Evolutionary conservation across 2,888 invertebrate genomes (phyloP).

Genomic region (Iphiclides podalirius): DNA sequence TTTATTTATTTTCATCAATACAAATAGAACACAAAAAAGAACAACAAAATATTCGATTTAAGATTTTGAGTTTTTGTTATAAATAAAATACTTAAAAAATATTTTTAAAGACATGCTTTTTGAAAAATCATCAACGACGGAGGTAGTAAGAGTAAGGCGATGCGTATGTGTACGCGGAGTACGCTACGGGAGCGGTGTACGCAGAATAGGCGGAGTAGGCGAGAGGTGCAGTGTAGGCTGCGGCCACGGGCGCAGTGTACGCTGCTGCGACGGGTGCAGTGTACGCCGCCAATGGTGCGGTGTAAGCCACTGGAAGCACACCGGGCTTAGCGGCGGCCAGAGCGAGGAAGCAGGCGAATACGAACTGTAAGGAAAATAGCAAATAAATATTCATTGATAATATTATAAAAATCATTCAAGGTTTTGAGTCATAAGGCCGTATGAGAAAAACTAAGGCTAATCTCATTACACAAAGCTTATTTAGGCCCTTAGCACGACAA

Average conservation of each 20-base stretch:
- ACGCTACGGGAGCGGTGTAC: slow-evolving; percentile 44
- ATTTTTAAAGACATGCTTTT: slow-evolving; percentile 3
- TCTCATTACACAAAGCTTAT: too few species aligned
- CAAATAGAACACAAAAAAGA: too few species aligned
- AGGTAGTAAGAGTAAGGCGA: slow-evolving; percentile 42
- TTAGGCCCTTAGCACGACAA: too few species aligned
- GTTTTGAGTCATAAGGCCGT: too few species aligned
- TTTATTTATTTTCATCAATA: too few species aligned
- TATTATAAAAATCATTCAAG: too few species aligned
- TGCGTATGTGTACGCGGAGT: slow-evolving; percentile 44
- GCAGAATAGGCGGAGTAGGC: slow-evolving; percentile 48
- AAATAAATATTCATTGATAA: too few species aligned
- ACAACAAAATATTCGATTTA: too few species aligned
- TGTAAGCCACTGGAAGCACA: slow-evolving; percentile 3
- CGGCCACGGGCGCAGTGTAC: slow-evolving; percentile 26
- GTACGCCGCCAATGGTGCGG: not conserved
- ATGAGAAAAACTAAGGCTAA: too few species aligned
- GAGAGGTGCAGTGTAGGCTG: slow-evolving; percentile 43
- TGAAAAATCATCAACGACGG: slow-evolving; percentile 10
- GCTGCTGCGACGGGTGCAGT: not conserved
- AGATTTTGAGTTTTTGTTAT: too few species aligned
- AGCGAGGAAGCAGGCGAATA: slow-evolving; percentile 2
- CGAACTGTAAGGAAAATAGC: slow-evolving; percentile 7
- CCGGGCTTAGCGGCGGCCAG: slow-evolving; percentile 6
- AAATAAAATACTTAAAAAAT: slow-evolving; percentile 31